Conservation (phyloP, 2,888 invertebrate species). For the Chrysolina haemoptera region DNA sequence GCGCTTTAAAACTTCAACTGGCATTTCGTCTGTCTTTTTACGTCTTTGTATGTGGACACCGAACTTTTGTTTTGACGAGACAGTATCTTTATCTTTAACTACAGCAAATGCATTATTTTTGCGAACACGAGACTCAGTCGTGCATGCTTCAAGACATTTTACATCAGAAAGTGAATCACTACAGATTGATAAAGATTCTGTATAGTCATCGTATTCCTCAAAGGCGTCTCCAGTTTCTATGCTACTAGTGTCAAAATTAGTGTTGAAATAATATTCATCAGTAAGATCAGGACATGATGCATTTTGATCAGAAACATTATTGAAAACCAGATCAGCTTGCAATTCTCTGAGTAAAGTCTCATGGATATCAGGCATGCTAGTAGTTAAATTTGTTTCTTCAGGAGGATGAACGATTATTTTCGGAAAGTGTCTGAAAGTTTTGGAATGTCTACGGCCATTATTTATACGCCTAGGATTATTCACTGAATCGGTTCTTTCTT, state of each 20-base stretch:
- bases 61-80: slow-evolving; percentile 33
- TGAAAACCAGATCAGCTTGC: slow-evolving; percentile 39
- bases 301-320: slow-evolving; percentile 61
- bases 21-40: slow-evolving; percentile 57
- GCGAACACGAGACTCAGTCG: slow-evolving; percentile 37
- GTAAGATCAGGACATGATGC: slow-evolving; percentile 64
- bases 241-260: slow-evolving; percentile 38
- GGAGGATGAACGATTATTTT: slow-evolving; percentile 64
- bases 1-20: slow-evolving; percentile 60
- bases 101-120: slow-evolving; percentile 44
- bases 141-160: slow-evolving; percentile 27
- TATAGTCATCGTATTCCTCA: slow-evolving; percentile 41
- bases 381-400: slow-evolving; percentile 61
- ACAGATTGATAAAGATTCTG: slow-evolving; percentile 42
- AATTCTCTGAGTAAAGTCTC: slow-evolving; percentile 40
- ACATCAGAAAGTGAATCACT: slow-evolving; percentile 42
- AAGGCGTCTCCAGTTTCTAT: slow-evolving; percentile 39
- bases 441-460: slow-evolving; percentile 60
- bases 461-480: slow-evolving; percentile 55
- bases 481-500: slow-evolving; percentile 39
- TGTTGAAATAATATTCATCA: slow-evolving; percentile 50
- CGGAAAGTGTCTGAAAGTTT: slow-evolving; percentile 63
- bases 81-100: slow-evolving; percentile 39
- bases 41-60: slow-evolving; percentile 12
- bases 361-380: slow-evolving; percentile 66